Conservation (phyloP, 2,113 vertebrate genomes). For the Cepphus grylle region DNA sequence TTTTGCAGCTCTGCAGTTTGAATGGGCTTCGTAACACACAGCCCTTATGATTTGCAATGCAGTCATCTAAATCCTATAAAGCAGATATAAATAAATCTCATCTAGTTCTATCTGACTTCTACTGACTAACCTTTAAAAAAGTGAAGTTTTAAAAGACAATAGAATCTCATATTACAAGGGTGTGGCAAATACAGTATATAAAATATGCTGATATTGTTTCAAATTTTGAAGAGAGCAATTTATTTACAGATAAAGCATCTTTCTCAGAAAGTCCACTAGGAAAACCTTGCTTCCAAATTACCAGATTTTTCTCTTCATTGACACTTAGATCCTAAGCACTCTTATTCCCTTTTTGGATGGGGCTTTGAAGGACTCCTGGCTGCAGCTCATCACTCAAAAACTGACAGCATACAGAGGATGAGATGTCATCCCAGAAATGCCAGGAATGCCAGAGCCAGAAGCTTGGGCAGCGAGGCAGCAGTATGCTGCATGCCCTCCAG, state of each 20-base stretch:
- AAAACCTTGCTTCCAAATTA: not conserved
- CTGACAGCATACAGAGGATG: not conserved
- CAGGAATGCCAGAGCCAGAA: not conserved
- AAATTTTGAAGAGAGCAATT: not conserved
- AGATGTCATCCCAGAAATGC: not conserved
- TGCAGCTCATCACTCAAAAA: not conserved
- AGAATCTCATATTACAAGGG: not conserved
- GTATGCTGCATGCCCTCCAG: not conserved
- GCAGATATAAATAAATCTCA: not conserved
- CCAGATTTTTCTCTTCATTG: not conserved
- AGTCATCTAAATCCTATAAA: not conserved
- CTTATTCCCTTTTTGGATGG: not conserved
- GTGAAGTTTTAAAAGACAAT: not conserved
- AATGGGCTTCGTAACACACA: rapidly evolving
- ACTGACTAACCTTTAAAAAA: not conserved
- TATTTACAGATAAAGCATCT: not conserved
- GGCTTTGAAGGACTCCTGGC: not conserved
- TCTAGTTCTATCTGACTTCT: not conserved
- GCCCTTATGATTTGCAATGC: not conserved
- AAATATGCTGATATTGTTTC: not conserved
- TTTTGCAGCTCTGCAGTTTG: not conserved
- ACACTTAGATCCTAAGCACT: not conserved
- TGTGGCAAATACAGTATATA: not conserved
- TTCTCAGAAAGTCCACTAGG: not conserved
- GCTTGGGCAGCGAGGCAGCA: not conserved